Conservation (phyloP, 1,140 invertebrate species). For the Caerostris darwini region DNA sequence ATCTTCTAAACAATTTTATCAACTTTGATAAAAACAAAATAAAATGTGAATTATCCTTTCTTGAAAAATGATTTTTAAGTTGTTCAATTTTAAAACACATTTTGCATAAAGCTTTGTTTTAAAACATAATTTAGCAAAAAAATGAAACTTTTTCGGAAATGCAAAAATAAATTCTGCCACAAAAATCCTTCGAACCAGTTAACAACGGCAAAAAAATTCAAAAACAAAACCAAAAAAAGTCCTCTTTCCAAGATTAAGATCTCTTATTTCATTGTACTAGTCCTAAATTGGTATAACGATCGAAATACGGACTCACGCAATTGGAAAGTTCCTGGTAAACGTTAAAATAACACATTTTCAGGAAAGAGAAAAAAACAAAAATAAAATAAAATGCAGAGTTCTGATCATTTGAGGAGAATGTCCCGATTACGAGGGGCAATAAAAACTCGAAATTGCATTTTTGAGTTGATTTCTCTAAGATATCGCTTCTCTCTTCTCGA, state of each 20-base stretch:
- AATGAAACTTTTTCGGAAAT: no score
- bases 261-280: conserved; percentile 9
- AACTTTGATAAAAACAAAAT: no score
- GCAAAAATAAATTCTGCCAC: no score
- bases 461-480: conserved; percentile 23
- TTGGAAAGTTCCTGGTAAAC: background rate
- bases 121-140: no score
- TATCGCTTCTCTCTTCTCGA: conserved; percentile 37
- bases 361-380: background rate
- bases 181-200: no score
- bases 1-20: no score
- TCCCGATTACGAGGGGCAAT: conserved; percentile 12
- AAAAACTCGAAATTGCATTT: conserved; percentile 49
- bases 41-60: no score
- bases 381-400: conserved; percentile 17
- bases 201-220: no score
- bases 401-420: conserved; percentile 24
- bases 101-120: no score
- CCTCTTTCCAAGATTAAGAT: background rate
- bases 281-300: conserved; percentile 21
- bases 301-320: background rate
- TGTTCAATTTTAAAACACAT: no score
- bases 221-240: background rate
- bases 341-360: background rate
- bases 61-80: no score